A percentile compares a stretch with the other conserved stretches of the same genome.
These are phyloP conservation scores for Calameuta pallipes DNA, from an alignment of 2,888 invertebrate genomes.

Conservation along the genomic window DNA sequence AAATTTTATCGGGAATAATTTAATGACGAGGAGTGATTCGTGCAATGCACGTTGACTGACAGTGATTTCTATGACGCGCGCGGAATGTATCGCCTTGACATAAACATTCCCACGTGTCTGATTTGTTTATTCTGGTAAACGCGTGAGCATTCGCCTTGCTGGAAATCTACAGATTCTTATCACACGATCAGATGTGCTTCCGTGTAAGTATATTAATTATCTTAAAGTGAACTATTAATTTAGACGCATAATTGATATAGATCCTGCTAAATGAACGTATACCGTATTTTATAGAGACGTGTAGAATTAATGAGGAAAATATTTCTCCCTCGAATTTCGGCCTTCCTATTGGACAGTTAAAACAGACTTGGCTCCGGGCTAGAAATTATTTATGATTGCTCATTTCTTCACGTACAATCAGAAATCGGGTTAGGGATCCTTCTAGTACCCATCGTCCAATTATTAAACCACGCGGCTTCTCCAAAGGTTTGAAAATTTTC, in stretches of 20 bases:
- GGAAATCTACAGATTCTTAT: neutral
- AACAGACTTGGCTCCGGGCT: neutral
- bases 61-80: neutral
- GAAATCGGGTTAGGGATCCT: neutral
- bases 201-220: slow-evolving; percentile 11
- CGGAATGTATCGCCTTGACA: neutral
- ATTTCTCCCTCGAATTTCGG: neutral
- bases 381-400: neutral
- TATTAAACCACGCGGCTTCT: neutral
- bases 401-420: neutral
- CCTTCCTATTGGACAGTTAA: neutral
- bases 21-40: neutral
- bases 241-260: neutral
- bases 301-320: neutral
- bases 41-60: neutral
- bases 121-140: neutral
- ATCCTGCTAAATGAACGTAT: neutral
- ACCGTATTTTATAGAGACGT: neutral
- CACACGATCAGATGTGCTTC: slow-evolving; percentile 17
- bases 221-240: neutral
- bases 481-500: neutral
- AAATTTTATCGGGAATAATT: neutral
- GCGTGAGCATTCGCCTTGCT: neutral
- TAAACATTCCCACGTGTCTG: neutral
- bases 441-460: neutral